Evolutionary conservation across 2,888 invertebrate genomes (phyloP).

Genomic region (Acleris emargana): DNA sequence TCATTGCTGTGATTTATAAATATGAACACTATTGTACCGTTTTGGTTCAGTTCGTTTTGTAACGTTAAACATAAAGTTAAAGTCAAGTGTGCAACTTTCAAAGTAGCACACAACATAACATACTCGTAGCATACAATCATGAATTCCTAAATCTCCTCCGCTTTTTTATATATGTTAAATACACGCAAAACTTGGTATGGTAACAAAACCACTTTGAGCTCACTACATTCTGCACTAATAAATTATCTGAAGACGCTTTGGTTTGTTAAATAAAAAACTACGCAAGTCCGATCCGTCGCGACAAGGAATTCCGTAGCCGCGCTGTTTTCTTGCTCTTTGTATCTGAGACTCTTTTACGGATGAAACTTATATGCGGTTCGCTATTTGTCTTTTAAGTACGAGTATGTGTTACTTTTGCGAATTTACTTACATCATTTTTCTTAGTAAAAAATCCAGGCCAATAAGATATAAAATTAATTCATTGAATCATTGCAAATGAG

Average conservation of each 20-base stretch:
- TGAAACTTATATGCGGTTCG: conserved; percentile 22
- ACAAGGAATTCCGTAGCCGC: conserved; percentile 32
- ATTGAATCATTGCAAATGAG: too few species aligned
- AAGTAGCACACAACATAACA: too few species aligned
- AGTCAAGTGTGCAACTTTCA: too few species aligned
- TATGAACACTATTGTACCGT: too few species aligned
- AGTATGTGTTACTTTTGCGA: conserved; percentile 11
- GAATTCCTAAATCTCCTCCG: too few species aligned
- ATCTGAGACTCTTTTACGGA: conserved; percentile 29
- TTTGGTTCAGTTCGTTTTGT: too few species aligned
- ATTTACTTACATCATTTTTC: conserved; percentile 9
- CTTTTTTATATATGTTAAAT: not conserved
- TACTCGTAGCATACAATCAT: too few species aligned
- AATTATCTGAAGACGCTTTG: conserved; percentile 71
- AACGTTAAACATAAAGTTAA: too few species aligned
- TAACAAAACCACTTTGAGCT: conserved; percentile 36
- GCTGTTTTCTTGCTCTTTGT: conserved; percentile 26
- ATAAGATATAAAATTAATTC: too few species aligned
- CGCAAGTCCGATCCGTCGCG: conserved; percentile 31
- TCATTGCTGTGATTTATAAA: too few species aligned
- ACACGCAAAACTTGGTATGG: not conserved
- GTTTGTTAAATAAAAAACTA: conserved; percentile 47
- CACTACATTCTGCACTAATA: conserved; percentile 70
- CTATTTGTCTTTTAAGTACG: conserved; percentile 22
- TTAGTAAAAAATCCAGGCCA: too few species aligned